These are phyloP conservation scores for Ditula angustiorana DNA, from an alignment of 2,888 invertebrate species.

Conservation along the genomic window DNA sequence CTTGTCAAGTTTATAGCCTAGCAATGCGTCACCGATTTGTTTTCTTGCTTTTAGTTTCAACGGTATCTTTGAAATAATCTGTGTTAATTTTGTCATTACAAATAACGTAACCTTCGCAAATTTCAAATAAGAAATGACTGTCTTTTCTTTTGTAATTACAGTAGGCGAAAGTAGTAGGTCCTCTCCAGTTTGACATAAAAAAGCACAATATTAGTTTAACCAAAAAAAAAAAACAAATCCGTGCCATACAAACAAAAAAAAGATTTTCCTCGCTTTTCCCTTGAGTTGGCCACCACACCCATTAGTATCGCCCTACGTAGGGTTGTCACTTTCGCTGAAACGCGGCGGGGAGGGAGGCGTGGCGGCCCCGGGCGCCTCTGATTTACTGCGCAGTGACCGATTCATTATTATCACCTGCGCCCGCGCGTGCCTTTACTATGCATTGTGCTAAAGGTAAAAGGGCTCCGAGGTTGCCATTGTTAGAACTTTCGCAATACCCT, in stretches of 20 bases:
- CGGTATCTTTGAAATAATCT: constrained; percentile 3
- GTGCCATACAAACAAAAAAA: too few species aligned
- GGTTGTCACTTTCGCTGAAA: constrained; percentile 60
- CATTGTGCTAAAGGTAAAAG: constrained; percentile 40
- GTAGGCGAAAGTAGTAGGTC: too few species aligned
- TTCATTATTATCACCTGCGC: constrained; percentile 57
- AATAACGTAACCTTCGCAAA: background rate
- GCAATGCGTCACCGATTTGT: background rate
- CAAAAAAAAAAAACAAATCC: too few species aligned
- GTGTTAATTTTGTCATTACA: background rate
- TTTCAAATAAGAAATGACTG: background rate
- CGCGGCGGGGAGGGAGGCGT: constrained; percentile 46
- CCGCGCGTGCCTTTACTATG: constrained; percentile 42
- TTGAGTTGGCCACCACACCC: constrained; percentile 43
- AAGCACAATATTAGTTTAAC: too few species aligned
- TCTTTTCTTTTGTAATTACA: too few species aligned
- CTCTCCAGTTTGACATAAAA: too few species aligned
- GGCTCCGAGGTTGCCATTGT: constrained; percentile 32
- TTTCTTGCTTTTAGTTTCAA: constrained; percentile 3
- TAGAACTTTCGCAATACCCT: constrained; percentile 31
- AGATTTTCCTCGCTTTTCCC: background rate
- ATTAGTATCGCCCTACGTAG: constrained; percentile 53
- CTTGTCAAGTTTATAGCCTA: constrained; percentile 11
- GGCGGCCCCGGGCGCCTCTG: constrained; percentile 49
- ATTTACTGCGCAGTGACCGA: constrained; percentile 56